A percentile compares a stretch with the other conserved stretches of the same genome.
Evolutionary conservation across 1,140 invertebrate species (phyloP).

Genomic region (Aethina tumida): DNA sequence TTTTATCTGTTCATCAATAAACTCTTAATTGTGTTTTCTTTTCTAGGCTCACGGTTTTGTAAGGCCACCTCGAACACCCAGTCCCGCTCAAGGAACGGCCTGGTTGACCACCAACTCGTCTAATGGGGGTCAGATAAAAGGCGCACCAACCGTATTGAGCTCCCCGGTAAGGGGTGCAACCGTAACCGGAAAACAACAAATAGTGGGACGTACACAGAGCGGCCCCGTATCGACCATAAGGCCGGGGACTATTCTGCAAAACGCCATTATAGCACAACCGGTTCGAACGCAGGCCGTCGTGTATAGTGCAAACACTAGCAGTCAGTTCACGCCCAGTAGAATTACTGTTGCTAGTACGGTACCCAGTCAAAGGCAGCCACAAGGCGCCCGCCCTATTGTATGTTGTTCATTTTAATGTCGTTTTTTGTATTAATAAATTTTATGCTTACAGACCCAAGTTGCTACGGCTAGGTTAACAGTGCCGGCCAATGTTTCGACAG

Average conservation of each 20-base stretch:
- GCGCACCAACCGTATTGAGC: slow-evolving; percentile 28
- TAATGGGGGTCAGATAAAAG: slow-evolving; percentile 33
- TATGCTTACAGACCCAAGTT: slow-evolving; percentile 24
- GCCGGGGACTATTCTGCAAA: slow-evolving; percentile 30
- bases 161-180: slow-evolving; percentile 29
- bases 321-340: slow-evolving; percentile 27
- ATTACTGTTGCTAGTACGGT: slow-evolving; percentile 26
- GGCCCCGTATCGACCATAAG: slow-evolving; percentile 25
- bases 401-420: slow-evolving; percentile 7
- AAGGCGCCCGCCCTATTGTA: slow-evolving; percentile 24
- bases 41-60: slow-evolving; percentile 19
- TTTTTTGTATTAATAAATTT: background rate
- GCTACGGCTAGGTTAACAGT: slow-evolving; percentile 29
- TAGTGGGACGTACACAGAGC: slow-evolving; percentile 25
- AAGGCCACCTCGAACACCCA: slow-evolving; percentile 26
- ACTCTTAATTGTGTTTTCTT: slow-evolving; percentile 11
- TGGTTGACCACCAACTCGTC: slow-evolving; percentile 30
- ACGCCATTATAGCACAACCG: slow-evolving; percentile 33
- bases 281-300: slow-evolving; percentile 33
- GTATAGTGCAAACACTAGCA: slow-evolving; percentile 27
- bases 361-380: slow-evolving; percentile 22
- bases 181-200: slow-evolving; percentile 27
- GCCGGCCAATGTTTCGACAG: slow-evolving; percentile 23
- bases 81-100: slow-evolving; percentile 32
- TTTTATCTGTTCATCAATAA: slow-evolving; percentile 8